phyloP scores from a whole-genome alignment of 2,797 vertebrate species.

The Chloroceryle amazona region DNA sequence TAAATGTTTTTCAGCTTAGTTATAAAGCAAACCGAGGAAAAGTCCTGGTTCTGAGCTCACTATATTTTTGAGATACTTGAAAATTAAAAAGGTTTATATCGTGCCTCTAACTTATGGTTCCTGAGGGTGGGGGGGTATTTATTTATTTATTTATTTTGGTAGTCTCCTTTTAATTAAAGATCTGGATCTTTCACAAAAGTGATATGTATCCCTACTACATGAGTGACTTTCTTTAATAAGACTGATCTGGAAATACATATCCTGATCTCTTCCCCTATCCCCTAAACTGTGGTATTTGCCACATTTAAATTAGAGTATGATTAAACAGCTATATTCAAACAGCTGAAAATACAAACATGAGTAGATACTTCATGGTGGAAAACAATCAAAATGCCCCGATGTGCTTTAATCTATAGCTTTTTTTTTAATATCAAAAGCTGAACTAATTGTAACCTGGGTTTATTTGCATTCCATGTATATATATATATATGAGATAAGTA shows the following conservation, averaged over 20 bases:
- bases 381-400: background rate
- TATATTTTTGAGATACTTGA: background rate
- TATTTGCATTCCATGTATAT: background rate
- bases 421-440: background rate
- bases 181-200: background rate
- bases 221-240: background rate
- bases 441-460: background rate
- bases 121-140: too few species aligned
- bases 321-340: background rate
- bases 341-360: background rate
- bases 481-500: too few species aligned
- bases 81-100: background rate
- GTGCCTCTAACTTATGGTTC: background rate
- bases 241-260: background rate
- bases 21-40: background rate
- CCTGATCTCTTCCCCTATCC: background rate
- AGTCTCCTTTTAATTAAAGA: background rate
- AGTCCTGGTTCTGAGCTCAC: background rate
- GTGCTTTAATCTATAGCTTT: background rate
- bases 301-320: background rate
- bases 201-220: background rate
- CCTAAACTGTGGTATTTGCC: background rate
- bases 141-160: background rate
- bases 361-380: background rate
- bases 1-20: background rate